Conservation (phyloP, 2,888 invertebrate genomes). For the Himalopsyche japonica region DNA sequence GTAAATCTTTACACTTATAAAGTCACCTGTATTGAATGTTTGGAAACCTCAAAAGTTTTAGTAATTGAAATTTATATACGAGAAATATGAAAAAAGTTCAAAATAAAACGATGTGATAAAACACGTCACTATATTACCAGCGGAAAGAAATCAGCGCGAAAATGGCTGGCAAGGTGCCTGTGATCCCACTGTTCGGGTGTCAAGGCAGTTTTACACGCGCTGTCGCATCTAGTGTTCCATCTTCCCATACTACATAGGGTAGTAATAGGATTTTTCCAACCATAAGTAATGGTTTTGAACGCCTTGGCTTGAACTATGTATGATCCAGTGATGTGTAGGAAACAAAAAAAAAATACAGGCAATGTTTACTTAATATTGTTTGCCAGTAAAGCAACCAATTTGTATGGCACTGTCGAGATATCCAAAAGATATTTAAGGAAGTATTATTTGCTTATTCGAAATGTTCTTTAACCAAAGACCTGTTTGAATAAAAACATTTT, state of each 20-base stretch:
- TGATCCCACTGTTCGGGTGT: background rate
- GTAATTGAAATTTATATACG: background rate
- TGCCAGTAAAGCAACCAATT: background rate
- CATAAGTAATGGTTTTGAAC: conserved; percentile 11
- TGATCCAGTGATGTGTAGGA: background rate
- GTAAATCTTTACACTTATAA: no score
- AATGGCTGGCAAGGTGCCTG: background rate
- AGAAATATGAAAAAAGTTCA: background rate
- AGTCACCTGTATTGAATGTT: no score
- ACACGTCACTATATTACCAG: background rate
- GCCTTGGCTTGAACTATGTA: background rate
- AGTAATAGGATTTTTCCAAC: conserved; percentile 10
- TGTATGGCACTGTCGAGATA: background rate
- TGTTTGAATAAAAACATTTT: no score
- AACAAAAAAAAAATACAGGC: background rate
- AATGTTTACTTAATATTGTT: background rate
- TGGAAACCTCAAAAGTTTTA: background rate
- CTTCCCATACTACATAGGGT: background rate
- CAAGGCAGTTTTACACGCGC: conserved; percentile 17
- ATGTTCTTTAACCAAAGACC: background rate
- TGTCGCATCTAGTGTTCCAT: conserved; percentile 6
- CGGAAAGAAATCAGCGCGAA: background rate
- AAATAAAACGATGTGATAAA: background rate
- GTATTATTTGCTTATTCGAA: background rate
- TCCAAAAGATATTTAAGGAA: background rate